Conservation (phyloP, 2,888 invertebrate species). For the Diaprepes abbreviatus region DNA sequence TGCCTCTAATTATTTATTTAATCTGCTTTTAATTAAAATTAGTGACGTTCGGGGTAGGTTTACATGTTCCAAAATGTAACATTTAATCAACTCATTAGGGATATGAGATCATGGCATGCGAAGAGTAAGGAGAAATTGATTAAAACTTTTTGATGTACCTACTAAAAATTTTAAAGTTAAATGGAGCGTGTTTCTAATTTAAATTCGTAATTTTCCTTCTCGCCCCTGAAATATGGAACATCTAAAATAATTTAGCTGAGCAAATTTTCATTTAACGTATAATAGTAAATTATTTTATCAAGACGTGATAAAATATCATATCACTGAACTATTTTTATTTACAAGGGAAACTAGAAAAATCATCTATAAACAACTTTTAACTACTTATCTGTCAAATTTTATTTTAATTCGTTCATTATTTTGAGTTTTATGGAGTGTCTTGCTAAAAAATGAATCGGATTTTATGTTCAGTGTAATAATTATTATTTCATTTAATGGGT, state of each 20-base stretch:
- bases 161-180: not conserved
- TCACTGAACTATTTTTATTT: too few species aligned
- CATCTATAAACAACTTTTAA: too few species aligned
- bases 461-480: too few species aligned
- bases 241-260: not conserved
- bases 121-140: not conserved
- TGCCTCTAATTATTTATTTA: constrained; percentile 44
- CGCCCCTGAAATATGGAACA: not conserved
- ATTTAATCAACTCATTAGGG: constrained; percentile 23
- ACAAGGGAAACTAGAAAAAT: too few species aligned
- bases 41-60: constrained; percentile 43
- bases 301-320: too few species aligned
- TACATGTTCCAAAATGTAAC: too few species aligned
- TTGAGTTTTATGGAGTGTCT: too few species aligned
- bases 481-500: too few species aligned
- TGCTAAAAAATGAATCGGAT: too few species aligned
- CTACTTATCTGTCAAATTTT: too few species aligned
- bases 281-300: too few species aligned
- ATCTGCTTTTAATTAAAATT: constrained; percentile 48
- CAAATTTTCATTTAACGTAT: not conserved
- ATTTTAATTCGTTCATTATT: too few species aligned
- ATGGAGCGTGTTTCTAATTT: not conserved
- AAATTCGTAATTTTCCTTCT: not conserved
- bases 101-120: not conserved
- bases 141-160: constrained; percentile 4